These are phyloP conservation scores for Gastracanthus pulcherrimus DNA, from an alignment of 2,888 invertebrate genomes.

Conservation along the genomic window DNA sequence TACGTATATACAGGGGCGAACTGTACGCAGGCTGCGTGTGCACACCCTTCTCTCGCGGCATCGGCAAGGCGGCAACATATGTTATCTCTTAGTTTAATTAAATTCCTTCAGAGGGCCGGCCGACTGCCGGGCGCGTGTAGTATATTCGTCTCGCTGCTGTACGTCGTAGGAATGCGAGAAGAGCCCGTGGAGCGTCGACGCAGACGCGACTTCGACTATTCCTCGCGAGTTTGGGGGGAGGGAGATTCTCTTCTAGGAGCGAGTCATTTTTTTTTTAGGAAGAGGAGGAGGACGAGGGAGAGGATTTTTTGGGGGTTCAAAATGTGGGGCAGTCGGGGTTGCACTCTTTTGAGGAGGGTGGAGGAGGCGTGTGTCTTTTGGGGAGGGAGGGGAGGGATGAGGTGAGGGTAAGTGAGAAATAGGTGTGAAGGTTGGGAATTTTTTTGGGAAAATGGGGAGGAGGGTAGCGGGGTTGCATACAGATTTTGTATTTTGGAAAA, in stretches of 20 bases:
- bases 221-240: too few relatives aligned
- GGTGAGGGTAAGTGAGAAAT: background rate
- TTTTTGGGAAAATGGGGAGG: too few relatives aligned
- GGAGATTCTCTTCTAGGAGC: background rate
- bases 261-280: background rate
- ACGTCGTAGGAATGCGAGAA: slow-evolving; percentile 40
- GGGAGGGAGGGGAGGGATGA: too few relatives aligned
- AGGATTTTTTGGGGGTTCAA: background rate
- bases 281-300: too few relatives aligned
- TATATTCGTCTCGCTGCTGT: slow-evolving; percentile 57
- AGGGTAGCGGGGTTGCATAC: too few relatives aligned
- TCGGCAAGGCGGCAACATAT: slow-evolving; percentile 73
- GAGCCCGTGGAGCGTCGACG: background rate
- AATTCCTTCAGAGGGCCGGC: slow-evolving; percentile 78
- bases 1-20: slow-evolving; percentile 16
- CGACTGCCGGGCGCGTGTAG: too few relatives aligned
- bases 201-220: background rate
- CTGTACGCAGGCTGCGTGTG: too few relatives aligned
- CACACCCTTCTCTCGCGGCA: slow-evolving; percentile 31
- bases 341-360: background rate
- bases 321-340: background rate
- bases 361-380: background rate
- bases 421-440: too few relatives aligned
- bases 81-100: slow-evolving; percentile 82
- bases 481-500: too few relatives aligned